Conservation (phyloP, 2,888 invertebrate genomes). For the Ecliptopera silaceata region DNA sequence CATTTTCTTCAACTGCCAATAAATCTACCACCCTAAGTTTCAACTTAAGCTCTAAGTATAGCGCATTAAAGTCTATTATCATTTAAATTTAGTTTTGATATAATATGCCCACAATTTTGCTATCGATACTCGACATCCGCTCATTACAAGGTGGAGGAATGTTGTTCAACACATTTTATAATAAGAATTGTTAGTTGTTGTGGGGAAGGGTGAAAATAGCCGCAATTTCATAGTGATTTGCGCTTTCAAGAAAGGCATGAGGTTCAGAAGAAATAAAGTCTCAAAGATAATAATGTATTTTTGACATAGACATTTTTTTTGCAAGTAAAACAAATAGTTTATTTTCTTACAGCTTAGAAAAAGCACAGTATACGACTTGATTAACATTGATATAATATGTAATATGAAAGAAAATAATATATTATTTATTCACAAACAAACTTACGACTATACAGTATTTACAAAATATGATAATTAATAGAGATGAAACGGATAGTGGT, state of each 20-base stretch:
- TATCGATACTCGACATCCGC: slow-evolving; percentile 79
- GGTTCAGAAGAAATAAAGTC: too few species aligned
- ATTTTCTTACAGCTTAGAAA: too few species aligned
- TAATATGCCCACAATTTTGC: slow-evolving; percentile 74
- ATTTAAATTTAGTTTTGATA: slow-evolving; percentile 39
- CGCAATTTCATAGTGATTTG: slow-evolving; percentile 43
- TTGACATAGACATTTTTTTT: too few species aligned
- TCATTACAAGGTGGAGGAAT: slow-evolving; percentile 78
- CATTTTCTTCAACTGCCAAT: slow-evolving; percentile 46
- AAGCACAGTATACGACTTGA: too few species aligned
- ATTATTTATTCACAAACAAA: too few species aligned
- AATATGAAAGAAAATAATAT: too few species aligned
- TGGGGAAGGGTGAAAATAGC: slow-evolving; percentile 56
- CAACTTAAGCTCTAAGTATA: slow-evolving; percentile 22
- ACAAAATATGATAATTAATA: too few species aligned
- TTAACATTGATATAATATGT: too few species aligned
- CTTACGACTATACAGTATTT: too few species aligned
- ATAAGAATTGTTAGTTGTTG: slow-evolving; percentile 61
- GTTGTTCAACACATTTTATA: slow-evolving; percentile 74
- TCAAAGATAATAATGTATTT: too few species aligned
- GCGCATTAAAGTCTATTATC: slow-evolving; percentile 12
- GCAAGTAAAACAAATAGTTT: too few species aligned
- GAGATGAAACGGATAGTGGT: too few species aligned
- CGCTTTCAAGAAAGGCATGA: slow-evolving; percentile 6
- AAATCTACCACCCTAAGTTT: slow-evolving; percentile 42